phyloP scores from a whole-genome alignment of 1,140 invertebrate genomes.

The Leptinotarsa lineolata region DNA sequence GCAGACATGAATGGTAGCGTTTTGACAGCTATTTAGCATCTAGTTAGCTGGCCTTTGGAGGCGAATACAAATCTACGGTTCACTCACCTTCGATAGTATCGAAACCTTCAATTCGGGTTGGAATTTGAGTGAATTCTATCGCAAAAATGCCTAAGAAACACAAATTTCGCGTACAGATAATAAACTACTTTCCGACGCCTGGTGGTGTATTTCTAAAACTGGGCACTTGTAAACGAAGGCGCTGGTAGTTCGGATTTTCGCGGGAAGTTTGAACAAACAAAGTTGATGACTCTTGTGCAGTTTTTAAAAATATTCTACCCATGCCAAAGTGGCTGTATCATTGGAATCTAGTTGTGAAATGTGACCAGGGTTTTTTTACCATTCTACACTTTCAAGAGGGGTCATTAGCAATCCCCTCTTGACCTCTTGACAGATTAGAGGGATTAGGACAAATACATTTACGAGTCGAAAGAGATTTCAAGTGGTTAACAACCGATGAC shows the following conservation, averaged over 20 bases:
- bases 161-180: slow-evolving; percentile 13
- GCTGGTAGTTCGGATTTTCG: background rate
- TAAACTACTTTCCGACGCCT: slow-evolving; percentile 35
- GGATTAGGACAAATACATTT: too few species aligned
- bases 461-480: too few species aligned
- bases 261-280: background rate
- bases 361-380: too few species aligned
- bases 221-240: slow-evolving; percentile 6
- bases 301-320: too few species aligned
- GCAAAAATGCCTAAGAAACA: slow-evolving; percentile 31
- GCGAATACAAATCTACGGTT: background rate
- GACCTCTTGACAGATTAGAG: too few species aligned
- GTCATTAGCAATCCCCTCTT: too few species aligned
- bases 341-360: too few species aligned
- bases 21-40: slow-evolving; percentile 29
- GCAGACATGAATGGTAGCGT: slow-evolving; percentile 42
- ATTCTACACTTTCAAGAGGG: too few species aligned
- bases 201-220: background rate
- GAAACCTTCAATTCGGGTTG: slow-evolving; percentile 30
- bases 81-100: slow-evolving; percentile 30
- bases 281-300: too few species aligned
- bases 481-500: too few species aligned
- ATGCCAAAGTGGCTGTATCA: too few species aligned
- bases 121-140: slow-evolving; percentile 26
- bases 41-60: slow-evolving; percentile 14